Conservation (phyloP, 1,140 invertebrate genomes). For the Myzus persicae region DNA sequence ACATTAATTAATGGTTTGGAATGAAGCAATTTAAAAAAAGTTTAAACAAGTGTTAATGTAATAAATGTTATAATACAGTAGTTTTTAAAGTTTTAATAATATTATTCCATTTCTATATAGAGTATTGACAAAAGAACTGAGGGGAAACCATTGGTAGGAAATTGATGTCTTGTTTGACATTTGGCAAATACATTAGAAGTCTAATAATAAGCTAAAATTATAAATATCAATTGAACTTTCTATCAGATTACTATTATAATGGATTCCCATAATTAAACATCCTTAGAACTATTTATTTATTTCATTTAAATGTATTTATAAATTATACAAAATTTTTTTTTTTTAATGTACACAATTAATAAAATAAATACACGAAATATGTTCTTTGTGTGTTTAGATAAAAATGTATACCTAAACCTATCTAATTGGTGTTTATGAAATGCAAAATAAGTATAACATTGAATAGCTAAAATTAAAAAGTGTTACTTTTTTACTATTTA, state of each 20-base stretch:
- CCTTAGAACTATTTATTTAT: background rate
- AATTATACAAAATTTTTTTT: background rate
- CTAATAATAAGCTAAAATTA: background rate
- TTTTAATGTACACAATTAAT: background rate
- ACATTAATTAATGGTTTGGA: background rate
- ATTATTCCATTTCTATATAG: background rate
- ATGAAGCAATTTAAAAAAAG: background rate
- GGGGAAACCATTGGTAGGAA: background rate
- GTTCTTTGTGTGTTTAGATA: background rate
- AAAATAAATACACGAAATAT: background rate
- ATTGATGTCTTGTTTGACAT: background rate
- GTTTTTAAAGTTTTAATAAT: background rate
- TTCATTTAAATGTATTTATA: background rate
- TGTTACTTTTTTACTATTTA: background rate
- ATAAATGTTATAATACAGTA: too few relatives aligned
- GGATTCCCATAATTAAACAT: background rate
- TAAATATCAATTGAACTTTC: slow-evolving; percentile 10
- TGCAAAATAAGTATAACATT: background rate
- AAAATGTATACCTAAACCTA: background rate
- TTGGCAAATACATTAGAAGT: background rate
- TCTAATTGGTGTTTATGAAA: background rate
- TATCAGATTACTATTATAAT: background rate
- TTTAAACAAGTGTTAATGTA: too few relatives aligned
- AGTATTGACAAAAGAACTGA: background rate
- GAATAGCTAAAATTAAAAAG: background rate